Conservation (phyloP, 2,888 invertebrate genomes). For the Dichetophora obliterata region DNA sequence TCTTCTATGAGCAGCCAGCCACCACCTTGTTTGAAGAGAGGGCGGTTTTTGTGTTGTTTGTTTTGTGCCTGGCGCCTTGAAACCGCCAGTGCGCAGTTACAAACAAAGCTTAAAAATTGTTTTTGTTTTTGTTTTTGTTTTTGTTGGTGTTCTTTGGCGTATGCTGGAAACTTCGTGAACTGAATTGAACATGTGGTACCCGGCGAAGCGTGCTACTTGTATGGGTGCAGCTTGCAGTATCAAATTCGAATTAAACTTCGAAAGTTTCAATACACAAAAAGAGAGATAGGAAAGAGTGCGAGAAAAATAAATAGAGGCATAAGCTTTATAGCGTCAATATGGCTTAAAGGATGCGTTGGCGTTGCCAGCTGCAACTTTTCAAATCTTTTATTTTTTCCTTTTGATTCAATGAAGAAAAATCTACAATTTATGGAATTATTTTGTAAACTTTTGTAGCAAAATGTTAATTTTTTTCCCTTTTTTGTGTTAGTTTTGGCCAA, state of each 20-base stretch:
- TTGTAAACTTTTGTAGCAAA: background rate
- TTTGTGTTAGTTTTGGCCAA: background rate
- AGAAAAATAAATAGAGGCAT: background rate
- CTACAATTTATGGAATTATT: background rate
- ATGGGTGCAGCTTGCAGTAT: background rate
- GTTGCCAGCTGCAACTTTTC: background rate
- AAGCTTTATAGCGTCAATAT: background rate
- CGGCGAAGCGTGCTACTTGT: background rate
- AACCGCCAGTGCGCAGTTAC: constrained; percentile 26
- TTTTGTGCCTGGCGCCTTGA: background rate
- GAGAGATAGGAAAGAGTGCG: background rate
- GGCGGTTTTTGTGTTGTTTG: background rate
- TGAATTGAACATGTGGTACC: constrained; percentile 3
- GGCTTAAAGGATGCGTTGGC: background rate
- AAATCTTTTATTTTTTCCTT: background rate
- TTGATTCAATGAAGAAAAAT: background rate
- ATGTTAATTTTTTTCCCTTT: background rate
- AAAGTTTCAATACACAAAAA: background rate
- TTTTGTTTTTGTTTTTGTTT: too few species aligned
- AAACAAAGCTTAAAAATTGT: constrained; percentile 9
- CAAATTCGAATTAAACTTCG: constrained; percentile 1
- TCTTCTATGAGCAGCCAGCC: background rate
- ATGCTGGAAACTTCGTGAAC: background rate
- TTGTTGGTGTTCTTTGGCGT: background rate
- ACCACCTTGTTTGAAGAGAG: background rate